A percentile compares a stretch with the other conserved stretches of the same genome.
These are phyloP conservation scores for Sinocyclocheilus anophthalmus DNA, from an alignment of 2,113 vertebrate species.

Conservation along the genomic window DNA sequence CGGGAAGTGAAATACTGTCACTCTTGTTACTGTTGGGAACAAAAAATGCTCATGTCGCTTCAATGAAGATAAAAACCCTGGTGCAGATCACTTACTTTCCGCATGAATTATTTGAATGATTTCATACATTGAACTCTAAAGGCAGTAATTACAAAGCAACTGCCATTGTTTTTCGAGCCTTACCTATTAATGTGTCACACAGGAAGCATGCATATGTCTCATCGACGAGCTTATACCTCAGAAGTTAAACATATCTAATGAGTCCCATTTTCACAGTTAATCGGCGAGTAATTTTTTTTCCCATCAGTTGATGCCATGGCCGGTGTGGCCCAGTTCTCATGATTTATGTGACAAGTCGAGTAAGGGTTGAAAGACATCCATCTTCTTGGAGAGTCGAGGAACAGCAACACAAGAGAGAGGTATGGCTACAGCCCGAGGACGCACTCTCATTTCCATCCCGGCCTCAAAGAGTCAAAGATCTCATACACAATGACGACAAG, in stretches of 20 bases:
- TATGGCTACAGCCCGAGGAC: slow-evolving; percentile 21
- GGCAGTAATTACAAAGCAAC: neutral
- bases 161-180: neutral
- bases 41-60: neutral
- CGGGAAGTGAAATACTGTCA: too few species aligned
- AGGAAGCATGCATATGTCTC: slow-evolving; percentile 9
- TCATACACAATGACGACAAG: slow-evolving; percentile 62
- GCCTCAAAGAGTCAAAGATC: slow-evolving; percentile 62
- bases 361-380: slow-evolving; percentile 58
- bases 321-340: slow-evolving; percentile 58
- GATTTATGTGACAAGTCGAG: slow-evolving; percentile 62
- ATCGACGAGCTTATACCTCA: neutral
- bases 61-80: too few species aligned
- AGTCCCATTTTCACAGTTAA: slow-evolving; percentile 44
- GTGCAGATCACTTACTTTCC: neutral
- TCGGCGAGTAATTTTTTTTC: slow-evolving; percentile 51
- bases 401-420: slow-evolving; percentile 51
- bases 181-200: neutral
- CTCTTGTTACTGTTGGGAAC: neutral
- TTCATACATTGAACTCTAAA: neutral
- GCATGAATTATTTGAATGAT: neutral
- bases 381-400: slow-evolving; percentile 48
- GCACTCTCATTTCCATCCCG: slow-evolving; percentile 41
- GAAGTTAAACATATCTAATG: slow-evolving; percentile 48
- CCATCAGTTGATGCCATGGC: slow-evolving; percentile 52